These are phyloP conservation scores for Myrmecobius fasciatus DNA, from an alignment of 2,113 vertebrate species.

Conservation along the genomic window DNA sequence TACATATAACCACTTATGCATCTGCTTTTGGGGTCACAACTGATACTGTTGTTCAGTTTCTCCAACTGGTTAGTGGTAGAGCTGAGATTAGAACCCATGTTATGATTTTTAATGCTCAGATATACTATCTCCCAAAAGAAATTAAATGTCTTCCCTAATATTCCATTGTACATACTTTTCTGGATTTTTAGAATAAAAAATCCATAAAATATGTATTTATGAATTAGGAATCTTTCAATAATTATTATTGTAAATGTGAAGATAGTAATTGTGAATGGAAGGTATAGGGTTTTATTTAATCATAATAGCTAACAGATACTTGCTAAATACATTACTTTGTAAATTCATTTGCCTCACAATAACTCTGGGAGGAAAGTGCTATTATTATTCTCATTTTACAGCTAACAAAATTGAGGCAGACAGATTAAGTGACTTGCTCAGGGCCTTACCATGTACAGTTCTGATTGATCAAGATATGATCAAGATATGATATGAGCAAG, in stretches of 20 bases:
- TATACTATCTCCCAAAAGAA: not conserved
- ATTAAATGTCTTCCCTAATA: not conserved
- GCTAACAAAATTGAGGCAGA: not conserved
- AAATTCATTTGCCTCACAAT: not conserved
- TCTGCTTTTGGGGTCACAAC: not conserved
- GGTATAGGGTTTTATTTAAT: constrained; percentile 11
- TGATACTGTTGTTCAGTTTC: not conserved
- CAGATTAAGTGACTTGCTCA: not conserved
- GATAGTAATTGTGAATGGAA: constrained; percentile 24
- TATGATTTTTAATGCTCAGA: not conserved
- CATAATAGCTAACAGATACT: not conserved
- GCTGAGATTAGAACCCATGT: not conserved
- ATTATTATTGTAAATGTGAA: not conserved
- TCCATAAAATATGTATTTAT: not conserved
- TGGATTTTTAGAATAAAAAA: not conserved
- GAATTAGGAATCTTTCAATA: not conserved
- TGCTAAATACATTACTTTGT: not conserved
- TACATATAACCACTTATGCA: not conserved
- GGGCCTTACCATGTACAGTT: not conserved
- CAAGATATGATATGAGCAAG: too few species aligned
- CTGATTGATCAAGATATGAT: not conserved
- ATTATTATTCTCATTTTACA: not conserved
- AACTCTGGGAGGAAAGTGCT: not conserved
- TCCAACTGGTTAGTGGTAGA: not conserved
- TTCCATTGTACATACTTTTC: not conserved